Evolutionary conservation across 2,888 invertebrate genomes (phyloP).

Genomic region (Sphaerophoria taeniata): DNA sequence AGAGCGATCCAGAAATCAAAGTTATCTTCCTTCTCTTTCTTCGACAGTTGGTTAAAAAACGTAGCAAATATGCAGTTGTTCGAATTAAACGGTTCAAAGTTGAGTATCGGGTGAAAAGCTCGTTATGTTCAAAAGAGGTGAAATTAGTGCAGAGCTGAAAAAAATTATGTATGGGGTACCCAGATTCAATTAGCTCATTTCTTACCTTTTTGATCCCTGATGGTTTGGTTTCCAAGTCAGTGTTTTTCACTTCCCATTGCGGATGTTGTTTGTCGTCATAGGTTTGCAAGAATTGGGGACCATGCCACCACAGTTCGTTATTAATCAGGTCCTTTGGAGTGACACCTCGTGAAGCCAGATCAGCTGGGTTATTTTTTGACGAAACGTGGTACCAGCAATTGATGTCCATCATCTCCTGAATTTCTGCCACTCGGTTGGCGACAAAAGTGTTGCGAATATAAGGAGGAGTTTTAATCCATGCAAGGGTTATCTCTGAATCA

Average conservation of each 20-base stretch:
- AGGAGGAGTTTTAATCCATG: constrained; percentile 61
- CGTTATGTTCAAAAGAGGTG: constrained; percentile 15
- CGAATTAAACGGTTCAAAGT: constrained; percentile 4
- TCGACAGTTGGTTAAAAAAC: constrained; percentile 14
- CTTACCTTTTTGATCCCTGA: constrained; percentile 8
- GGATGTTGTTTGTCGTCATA: not conserved
- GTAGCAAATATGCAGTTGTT: constrained; percentile 26
- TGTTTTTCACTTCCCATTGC: not conserved
- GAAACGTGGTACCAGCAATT: constrained; percentile 72
- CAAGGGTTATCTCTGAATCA: constrained; percentile 40
- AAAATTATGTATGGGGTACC: constrained; percentile 33
- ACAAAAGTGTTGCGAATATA: constrained; percentile 66
- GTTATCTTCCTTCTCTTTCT: constrained; percentile 6
- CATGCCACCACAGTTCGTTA: not conserved
- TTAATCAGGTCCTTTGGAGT: not conserved
- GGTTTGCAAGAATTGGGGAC: not conserved
- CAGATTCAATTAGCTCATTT: constrained; percentile 35
- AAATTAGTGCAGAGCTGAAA: constrained; percentile 51
- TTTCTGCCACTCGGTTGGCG: constrained; percentile 74
- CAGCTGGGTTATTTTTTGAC: constrained; percentile 74
- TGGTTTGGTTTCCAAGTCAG: not conserved
- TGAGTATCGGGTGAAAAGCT: constrained; percentile 16
- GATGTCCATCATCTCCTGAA: constrained; percentile 58
- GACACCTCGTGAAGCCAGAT: constrained; percentile 73
- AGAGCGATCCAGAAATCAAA: not conserved